Conservation (phyloP, 1,140 invertebrate species). For the Drosophila virilis region DNA sequence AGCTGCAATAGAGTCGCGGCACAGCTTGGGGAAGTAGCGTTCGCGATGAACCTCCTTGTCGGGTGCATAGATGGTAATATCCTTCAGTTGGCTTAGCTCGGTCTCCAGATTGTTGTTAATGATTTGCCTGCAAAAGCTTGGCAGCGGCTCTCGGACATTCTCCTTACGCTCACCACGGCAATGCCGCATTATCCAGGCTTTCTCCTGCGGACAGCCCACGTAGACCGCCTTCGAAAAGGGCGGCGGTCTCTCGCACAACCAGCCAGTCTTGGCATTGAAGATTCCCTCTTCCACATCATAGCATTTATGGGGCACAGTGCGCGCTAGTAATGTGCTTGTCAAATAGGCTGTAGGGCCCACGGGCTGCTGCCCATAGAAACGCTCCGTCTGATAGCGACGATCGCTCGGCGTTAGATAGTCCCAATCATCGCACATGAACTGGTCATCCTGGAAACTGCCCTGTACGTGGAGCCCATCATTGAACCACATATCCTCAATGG, state of each 20-base stretch:
- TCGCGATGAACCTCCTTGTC: conserved; percentile 24
- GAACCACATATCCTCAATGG: conserved; percentile 72
- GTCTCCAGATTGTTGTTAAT: conserved; percentile 53
- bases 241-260: conserved; percentile 42
- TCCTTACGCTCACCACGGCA: conserved; percentile 43
- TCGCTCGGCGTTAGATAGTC: conserved; percentile 58
- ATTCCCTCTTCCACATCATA: conserved; percentile 70
- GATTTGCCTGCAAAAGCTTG: conserved; percentile 48
- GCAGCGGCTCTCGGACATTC: conserved; percentile 33
- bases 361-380: conserved; percentile 52
- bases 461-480: conserved; percentile 59
- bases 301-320: conserved; percentile 28
- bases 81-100: conserved; percentile 28
- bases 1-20: conserved; percentile 3
- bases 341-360: conserved; percentile 65
- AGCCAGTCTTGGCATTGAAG: conserved; percentile 47
- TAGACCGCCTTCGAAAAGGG: conserved; percentile 47
- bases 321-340: conserved; percentile 39
- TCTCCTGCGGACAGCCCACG: conserved; percentile 51
- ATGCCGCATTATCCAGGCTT: conserved; percentile 51
- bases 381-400: conserved; percentile 65
- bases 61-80: conserved; percentile 53
- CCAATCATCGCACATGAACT: conserved; percentile 54
- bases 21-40: conserved; percentile 60
- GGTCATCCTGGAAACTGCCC: conserved; percentile 31